These are phyloP conservation scores for Sphinx pinastri DNA, from an alignment of 2,888 invertebrate genomes.

Conservation along the genomic window DNA sequence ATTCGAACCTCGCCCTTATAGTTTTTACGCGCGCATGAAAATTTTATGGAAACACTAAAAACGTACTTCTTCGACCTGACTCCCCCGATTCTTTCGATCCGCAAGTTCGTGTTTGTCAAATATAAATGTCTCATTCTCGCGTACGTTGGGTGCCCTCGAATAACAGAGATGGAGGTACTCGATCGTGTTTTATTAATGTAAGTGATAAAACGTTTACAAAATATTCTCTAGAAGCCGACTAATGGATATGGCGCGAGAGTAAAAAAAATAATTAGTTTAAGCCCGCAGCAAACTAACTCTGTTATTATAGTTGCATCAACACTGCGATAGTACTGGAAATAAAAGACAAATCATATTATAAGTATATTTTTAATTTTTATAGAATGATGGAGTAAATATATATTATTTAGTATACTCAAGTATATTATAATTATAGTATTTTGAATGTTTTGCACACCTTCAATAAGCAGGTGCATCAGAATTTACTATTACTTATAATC, in stretches of 20 bases:
- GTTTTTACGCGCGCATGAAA: slow-evolving; percentile 11
- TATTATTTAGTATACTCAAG: too few relatives aligned
- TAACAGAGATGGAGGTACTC: background rate
- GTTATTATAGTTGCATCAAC: too few relatives aligned
- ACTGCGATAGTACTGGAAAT: too few relatives aligned
- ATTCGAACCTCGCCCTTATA: background rate
- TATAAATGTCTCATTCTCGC: background rate
- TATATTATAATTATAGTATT: too few relatives aligned
- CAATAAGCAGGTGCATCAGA: too few relatives aligned
- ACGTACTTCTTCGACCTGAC: background rate
- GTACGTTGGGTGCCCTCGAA: background rate
- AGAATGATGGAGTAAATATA: too few relatives aligned
- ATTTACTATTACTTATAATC: too few relatives aligned
- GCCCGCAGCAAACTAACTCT: too few relatives aligned
- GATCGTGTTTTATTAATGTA: background rate
- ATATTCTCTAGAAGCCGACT: background rate
- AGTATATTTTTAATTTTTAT: too few relatives aligned
- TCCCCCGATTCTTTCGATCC: background rate
- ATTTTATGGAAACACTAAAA: slow-evolving; percentile 6
- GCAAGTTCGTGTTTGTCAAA: background rate
- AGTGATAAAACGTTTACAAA: background rate
- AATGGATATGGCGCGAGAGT: background rate
- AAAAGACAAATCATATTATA: too few relatives aligned
- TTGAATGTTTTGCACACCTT: too few relatives aligned
- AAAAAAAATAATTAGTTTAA: background rate